Conservation (phyloP, 2,797 vertebrate species). For the Simalia tracyae region DNA sequence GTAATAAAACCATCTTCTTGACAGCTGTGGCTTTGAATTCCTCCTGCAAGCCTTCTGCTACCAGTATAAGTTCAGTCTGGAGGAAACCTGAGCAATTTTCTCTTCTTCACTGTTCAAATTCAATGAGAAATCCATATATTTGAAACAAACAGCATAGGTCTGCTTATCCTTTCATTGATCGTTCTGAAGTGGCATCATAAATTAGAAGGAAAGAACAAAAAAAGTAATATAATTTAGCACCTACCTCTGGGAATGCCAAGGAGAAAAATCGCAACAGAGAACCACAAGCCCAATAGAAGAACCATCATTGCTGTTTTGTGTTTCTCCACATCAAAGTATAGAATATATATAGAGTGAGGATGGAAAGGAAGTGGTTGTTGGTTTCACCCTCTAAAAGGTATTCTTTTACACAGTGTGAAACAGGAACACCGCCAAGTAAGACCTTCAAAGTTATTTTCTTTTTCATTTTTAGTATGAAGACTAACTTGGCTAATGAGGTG, state of each 20-base stretch:
- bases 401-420: not conserved
- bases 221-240: not conserved
- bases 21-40: not conserved
- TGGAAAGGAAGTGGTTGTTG: conserved; percentile 1
- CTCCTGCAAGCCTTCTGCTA: not conserved
- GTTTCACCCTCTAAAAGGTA: not conserved
- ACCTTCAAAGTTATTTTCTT: not conserved
- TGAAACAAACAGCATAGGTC: not conserved
- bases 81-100: not conserved
- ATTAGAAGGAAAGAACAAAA: not conserved
- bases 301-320: not conserved
- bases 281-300: not conserved
- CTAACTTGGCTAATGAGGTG: not conserved
- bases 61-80: not conserved
- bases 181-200: not conserved
- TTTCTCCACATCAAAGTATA: not conserved
- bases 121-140: not conserved
- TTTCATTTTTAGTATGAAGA: not conserved
- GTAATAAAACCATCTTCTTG: not conserved
- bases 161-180: not conserved
- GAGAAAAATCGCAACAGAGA: not conserved
- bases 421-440: not conserved
- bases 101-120: not conserved
- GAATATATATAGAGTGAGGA: not conserved
- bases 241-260: conserved; percentile 4